Conservation (phyloP, 1,140 invertebrate genomes). For the Neotoxoptera formosana region DNA sequence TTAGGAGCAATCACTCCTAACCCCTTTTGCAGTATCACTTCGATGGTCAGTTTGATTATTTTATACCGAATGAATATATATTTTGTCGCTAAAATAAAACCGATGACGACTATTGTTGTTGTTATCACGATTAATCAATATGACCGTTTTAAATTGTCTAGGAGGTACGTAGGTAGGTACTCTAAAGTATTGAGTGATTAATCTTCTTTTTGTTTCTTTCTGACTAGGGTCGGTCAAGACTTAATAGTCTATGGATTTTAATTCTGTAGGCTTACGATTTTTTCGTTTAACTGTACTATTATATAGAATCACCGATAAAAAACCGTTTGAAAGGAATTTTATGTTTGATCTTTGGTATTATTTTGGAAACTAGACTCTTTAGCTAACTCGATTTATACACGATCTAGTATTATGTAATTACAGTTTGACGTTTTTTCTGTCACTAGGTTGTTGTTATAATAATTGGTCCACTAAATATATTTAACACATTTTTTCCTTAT, state of each 20-base stretch:
- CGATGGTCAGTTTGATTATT: background rate
- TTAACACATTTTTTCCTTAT: background rate
- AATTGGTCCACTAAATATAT: background rate
- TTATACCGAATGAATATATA: background rate
- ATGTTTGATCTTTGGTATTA: background rate
- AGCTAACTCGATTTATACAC: background rate
- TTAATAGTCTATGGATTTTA: background rate
- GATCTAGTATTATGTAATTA: background rate
- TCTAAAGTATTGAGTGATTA: constrained; percentile 5
- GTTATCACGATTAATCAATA: background rate
- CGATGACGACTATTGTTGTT: background rate
- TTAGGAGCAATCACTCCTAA: fast-evolving
- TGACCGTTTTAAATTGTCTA: background rate
- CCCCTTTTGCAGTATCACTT: background rate
- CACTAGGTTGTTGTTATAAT: background rate
- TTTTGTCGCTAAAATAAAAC: background rate
- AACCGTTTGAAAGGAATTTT: background rate
- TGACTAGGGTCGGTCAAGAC: background rate
- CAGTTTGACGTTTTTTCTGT: background rate
- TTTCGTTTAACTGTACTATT: background rate
- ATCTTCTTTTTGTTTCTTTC: background rate
- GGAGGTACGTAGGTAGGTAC: background rate
- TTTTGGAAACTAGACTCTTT: background rate
- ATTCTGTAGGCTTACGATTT: background rate
- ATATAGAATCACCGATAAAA: background rate